Evolutionary conservation across 2,113 vertebrate species (phyloP).

Genomic region (Nesoenas mayeri): DNA sequence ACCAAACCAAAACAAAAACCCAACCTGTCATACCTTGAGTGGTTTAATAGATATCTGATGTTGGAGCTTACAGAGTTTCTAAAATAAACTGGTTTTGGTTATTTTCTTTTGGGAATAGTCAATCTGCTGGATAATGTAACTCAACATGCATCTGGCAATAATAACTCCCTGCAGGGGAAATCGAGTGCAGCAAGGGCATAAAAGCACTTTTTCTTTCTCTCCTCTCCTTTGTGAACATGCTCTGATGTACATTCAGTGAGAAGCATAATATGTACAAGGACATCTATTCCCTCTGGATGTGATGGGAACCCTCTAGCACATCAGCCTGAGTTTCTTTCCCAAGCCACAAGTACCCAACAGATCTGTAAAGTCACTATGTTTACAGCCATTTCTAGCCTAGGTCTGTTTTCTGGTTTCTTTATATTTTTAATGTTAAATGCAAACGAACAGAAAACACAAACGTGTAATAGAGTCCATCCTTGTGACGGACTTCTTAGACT

Average conservation of each 20-base stretch:
- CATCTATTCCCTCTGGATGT: not conserved
- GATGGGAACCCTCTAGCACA: not conserved
- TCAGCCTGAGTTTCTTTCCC: not conserved
- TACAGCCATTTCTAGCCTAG: not conserved
- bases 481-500: not conserved
- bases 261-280: not conserved
- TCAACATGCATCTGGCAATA: not conserved
- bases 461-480: not conserved
- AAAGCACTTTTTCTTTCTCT: not conserved
- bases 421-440: not conserved
- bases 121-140: not conserved
- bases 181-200: not conserved
- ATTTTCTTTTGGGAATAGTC: not conserved
- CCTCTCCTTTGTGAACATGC: not conserved
- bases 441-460: not conserved
- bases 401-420: not conserved
- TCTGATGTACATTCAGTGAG: not conserved
- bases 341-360: not conserved
- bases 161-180: not conserved
- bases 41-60: not conserved
- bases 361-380: not conserved
- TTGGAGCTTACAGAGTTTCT: not conserved
- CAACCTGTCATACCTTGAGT: not conserved
- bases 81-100: not conserved
- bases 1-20: too few species aligned